Conservation (phyloP, 2,797 vertebrate genomes). For the Acanthis flammea region DNA sequence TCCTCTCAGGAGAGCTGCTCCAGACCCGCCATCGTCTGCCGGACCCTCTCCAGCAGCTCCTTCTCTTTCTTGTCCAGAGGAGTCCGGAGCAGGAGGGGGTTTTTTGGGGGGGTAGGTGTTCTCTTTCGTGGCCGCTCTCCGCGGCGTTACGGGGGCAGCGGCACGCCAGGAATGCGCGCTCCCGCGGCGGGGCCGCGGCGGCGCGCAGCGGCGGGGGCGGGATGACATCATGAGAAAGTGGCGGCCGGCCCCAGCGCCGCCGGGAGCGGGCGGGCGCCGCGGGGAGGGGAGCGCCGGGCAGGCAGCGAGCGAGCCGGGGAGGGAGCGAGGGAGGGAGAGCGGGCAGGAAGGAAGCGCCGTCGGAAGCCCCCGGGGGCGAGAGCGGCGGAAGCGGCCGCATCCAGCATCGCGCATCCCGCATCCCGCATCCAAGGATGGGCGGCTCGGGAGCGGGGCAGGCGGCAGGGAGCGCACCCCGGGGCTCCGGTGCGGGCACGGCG, state of each 20-base stretch:
- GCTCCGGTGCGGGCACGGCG: neutral
- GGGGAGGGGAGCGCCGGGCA: neutral
- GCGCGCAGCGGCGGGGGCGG: neutral
- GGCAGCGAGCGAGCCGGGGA: neutral
- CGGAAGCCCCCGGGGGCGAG: neutral
- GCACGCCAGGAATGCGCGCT: conserved; percentile 38
- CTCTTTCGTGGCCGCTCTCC: neutral
- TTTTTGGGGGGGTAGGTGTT: fast-evolving
- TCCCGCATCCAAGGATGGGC: neutral
- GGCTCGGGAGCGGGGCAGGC: neutral
- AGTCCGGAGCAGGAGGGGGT: too few species aligned
- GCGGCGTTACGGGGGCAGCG: neutral
- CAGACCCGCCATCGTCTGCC: neutral
- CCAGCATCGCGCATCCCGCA: neutral
- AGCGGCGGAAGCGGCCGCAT: neutral
- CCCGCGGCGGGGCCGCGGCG: neutral
- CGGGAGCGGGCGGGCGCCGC: neutral
- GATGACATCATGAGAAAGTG: conserved; percentile 35
- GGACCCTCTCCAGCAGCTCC: neutral
- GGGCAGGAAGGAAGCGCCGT: neutral
- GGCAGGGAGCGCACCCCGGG: too few species aligned
- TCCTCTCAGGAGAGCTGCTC: neutral
- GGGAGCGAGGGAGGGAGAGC: neutral
- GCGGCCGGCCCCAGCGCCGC: neutral
- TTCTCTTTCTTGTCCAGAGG: neutral